Base-by-base conservation (phyloP, 1,140 invertebrate genomes). In the Drosophila pseudoobscura region DNA sequence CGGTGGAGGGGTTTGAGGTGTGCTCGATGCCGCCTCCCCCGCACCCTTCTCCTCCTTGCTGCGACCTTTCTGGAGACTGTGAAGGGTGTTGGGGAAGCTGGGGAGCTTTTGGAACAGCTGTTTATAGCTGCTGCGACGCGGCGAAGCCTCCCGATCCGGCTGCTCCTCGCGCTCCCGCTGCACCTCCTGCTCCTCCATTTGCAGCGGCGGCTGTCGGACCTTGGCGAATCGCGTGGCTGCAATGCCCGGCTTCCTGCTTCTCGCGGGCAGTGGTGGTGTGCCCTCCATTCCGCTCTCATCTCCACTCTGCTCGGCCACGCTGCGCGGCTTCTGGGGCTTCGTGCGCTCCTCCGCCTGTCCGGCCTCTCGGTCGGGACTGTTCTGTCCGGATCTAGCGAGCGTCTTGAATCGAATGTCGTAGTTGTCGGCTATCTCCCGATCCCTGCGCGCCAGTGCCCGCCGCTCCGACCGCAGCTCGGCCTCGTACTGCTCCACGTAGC, bases 401-500 rank as follows among this genome's bases (percentile, higher is more conserved):
- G 64, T 85, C 4, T 56, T 75, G 17, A 91, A 84, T n/a, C 84
- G 63, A 45, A 91, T 87, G 5, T 65, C 62, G 39, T 91, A 91
- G 52, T 91, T 90, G 39, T 91, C 90, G 22, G 89, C 89, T 35
- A 91, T 89, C 15, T 89, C 54, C 0, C 70, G 77, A 59, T 90
- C 87, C 7, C 66, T 50, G 0, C 59, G 75, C 6, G 69, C 72
- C 63, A 82, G 60, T 6, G 60, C 73, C 54, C 49, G 46, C 11
- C 80, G 68, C 55, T 89, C 84, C 0, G 63, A 50, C 0, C 56
- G 58, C 6, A 78, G 72, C 4, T 91, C 90, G n/a, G 74, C 65
- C 61, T 91, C 82, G 6, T 82, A 91, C 15, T 87, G 82, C 26
- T 75, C 59, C 51, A 88, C 80, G 57, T 91, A 91, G 39, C 68